Conservation (phyloP, 2,113 vertebrate genomes). For the Neotragus pygmaeus region DNA sequence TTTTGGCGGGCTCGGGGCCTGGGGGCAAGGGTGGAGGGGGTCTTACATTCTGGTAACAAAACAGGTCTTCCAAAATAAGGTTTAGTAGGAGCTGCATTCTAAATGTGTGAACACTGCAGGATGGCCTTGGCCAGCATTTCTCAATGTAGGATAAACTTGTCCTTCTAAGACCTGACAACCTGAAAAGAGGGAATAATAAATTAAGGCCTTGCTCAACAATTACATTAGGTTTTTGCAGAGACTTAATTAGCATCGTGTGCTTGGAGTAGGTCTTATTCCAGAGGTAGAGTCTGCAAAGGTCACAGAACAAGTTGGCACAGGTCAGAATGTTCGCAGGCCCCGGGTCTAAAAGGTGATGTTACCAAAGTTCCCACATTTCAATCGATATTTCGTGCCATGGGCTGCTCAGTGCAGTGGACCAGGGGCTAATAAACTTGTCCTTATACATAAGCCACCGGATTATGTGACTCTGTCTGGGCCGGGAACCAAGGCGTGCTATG, state of each 20-base stretch:
- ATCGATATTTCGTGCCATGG: slow-evolving; percentile 50
- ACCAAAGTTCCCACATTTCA: background rate
- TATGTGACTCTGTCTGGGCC: slow-evolving; percentile 67
- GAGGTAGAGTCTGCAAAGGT: background rate
- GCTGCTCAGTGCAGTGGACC: slow-evolving; percentile 67
- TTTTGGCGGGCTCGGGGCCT: background rate
- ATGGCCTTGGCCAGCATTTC: background rate
- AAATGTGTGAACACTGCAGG: background rate
- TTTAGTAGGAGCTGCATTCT: background rate
- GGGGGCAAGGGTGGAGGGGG: background rate
- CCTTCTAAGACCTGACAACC: background rate
- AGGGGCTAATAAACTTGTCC: slow-evolving; percentile 70
- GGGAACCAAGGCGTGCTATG: slow-evolving; percentile 71
- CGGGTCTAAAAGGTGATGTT: background rate
- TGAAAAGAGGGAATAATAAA: background rate
- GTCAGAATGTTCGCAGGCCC: background rate
- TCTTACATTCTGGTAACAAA: background rate
- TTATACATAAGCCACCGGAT: slow-evolving; percentile 59
- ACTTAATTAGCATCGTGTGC: background rate
- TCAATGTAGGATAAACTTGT: background rate
- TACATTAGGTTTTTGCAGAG: background rate
- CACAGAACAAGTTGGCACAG: background rate
- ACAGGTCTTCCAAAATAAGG: background rate
- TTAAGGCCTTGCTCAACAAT: background rate
- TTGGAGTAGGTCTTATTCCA: background rate